Evolutionary conservation across 2,888 invertebrate species (phyloP).

Genomic region (Pemphredon lugubris): DNA sequence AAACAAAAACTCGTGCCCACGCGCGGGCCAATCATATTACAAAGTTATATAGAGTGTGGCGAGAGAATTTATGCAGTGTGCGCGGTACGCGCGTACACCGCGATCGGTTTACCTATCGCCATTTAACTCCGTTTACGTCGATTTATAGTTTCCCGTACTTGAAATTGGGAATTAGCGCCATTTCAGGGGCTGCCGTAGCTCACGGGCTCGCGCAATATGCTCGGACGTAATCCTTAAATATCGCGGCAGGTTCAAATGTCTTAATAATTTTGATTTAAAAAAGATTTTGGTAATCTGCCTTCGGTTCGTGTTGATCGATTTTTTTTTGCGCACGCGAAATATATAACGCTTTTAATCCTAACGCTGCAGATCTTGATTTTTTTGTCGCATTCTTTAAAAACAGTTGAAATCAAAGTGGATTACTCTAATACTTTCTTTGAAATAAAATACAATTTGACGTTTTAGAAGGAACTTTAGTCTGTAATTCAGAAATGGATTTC

Average conservation of each 20-base stretch:
- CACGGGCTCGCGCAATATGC: conserved; percentile 6
- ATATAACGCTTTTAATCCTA: too few relatives aligned
- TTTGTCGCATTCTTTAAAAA: too few relatives aligned
- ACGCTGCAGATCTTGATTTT: too few relatives aligned
- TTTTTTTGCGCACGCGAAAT: too few relatives aligned
- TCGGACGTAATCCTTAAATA: conserved; percentile 38
- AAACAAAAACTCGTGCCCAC: conserved; percentile 40
- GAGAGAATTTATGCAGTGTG: conserved; percentile 51
- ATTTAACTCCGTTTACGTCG: conserved; percentile 46
- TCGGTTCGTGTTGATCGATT: too few relatives aligned
- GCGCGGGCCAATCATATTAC: conserved; percentile 44
- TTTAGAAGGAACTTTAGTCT: too few relatives aligned
- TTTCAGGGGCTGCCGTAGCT: conserved; percentile 32
- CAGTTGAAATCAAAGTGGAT: too few relatives aligned
- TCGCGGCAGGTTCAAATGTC: conserved; percentile 24
- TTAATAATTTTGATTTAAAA: conserved; percentile 34
- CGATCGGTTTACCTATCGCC: conserved; percentile 52
- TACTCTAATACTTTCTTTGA: too few relatives aligned
- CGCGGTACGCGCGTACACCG: conserved; percentile 25
- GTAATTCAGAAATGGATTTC: too few relatives aligned
- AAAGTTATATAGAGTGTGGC: conserved; percentile 38
- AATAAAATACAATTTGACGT: too few relatives aligned
- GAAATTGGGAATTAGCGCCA: conserved; percentile 58
- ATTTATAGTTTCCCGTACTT: conserved; percentile 59
- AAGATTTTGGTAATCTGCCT: too few relatives aligned